phyloP scores from a whole-genome alignment of 2,113 vertebrate species.

The Ibidorhyncha struthersii region DNA sequence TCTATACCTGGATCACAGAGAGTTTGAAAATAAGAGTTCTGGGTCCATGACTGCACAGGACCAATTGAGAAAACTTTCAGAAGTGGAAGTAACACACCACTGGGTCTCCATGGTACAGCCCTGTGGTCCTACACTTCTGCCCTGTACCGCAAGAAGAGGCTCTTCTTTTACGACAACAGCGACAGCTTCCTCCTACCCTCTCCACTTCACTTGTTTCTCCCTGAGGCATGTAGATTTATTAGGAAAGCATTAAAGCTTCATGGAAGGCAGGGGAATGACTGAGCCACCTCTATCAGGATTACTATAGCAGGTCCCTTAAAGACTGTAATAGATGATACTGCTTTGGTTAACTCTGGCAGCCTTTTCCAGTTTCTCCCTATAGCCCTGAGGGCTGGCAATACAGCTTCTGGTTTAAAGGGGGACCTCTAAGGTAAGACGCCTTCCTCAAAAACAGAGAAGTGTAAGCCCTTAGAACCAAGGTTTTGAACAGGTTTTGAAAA shows the following conservation, averaged over 20 bases:
- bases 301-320: not conserved
- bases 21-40: not conserved
- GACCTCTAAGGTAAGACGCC: not conserved
- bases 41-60: not conserved
- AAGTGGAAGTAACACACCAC: not conserved
- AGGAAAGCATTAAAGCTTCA: not conserved
- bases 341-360: not conserved
- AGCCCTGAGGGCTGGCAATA: not conserved
- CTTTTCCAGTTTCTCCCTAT: not conserved
- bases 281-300: not conserved
- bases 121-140: not conserved
- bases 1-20: not conserved
- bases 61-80: not conserved
- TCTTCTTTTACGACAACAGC: not conserved
- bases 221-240: not conserved
- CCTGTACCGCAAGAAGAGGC: not conserved
- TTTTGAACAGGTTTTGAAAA: not conserved
- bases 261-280: not conserved
- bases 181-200: not conserved
- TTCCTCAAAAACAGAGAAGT: not conserved
- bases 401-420: not conserved
- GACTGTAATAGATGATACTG: not conserved
- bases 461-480: not conserved
- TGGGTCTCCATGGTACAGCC: not conserved
- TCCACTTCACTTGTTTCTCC: not conserved